These are phyloP conservation scores for Apodemus speciosus DNA, from an alignment of 2,113 vertebrate genomes.

Conservation along the genomic window DNA sequence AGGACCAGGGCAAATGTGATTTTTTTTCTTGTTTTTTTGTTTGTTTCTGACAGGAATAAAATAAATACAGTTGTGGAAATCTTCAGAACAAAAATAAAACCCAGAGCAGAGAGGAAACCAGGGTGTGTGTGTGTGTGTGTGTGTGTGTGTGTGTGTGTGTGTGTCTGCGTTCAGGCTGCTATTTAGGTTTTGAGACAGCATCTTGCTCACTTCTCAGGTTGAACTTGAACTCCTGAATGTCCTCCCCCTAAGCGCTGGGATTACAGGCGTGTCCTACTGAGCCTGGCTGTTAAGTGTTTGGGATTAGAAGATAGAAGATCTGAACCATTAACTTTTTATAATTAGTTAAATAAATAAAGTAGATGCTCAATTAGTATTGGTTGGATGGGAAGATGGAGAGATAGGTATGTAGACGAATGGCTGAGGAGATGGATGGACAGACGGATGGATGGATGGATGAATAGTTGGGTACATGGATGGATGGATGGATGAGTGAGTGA, in stretches of 20 bases:
- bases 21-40: not conserved
- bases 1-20: not conserved
- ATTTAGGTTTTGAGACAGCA: not conserved
- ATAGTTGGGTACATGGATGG: not conserved
- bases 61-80: not conserved
- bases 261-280: not conserved
- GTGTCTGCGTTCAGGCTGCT: not conserved
- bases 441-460: not conserved
- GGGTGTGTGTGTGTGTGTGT: no score
- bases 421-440: not conserved
- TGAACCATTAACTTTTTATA: not conserved
- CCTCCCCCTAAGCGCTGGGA: not conserved
- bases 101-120: not conserved
- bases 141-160: no score
- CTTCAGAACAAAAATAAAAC: not conserved
- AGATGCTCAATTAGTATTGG: not conserved
- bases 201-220: not conserved
- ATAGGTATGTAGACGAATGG: not conserved
- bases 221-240: not conserved
- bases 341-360: not conserved
- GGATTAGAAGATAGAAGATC: not conserved
- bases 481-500: not conserved
- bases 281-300: not conserved
- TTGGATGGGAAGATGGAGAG: not conserved
- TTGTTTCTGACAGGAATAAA: slow-evolving; percentile 33